Percentiles rank a stretch among this genome's conserved stretches.
Evolutionary conservation across 2,888 invertebrate genomes (phyloP).

Genomic region (Cabera pusaria): DNA sequence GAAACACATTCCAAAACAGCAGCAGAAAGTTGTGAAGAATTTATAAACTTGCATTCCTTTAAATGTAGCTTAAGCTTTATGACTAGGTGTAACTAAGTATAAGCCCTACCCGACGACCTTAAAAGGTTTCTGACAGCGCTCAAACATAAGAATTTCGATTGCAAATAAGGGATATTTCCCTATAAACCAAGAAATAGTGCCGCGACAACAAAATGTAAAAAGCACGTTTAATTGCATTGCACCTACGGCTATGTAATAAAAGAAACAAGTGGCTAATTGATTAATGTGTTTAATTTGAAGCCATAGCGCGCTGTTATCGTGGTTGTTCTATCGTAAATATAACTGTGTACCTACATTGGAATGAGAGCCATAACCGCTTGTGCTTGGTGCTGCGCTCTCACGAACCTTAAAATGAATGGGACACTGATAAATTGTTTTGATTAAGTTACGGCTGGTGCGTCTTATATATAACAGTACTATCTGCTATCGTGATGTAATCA

Average conservation of each 20-base stretch:
- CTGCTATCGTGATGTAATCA: no score
- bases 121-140: conserved; percentile 16
- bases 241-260: conserved; percentile 15
- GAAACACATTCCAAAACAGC: conserved; percentile 7
- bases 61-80: neutral
- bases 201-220: conserved; percentile 20
- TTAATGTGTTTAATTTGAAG: conserved; percentile 53
- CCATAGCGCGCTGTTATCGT: conserved; percentile 30
- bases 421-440: conserved; percentile 57
- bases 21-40: conserved; percentile 11
- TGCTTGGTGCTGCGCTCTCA: conserved; percentile 42
- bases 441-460: conserved; percentile 36
- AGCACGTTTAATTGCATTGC: conserved; percentile 37
- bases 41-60: conserved; percentile 9
- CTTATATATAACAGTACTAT: conserved; percentile 25
- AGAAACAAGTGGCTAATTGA: conserved; percentile 40
- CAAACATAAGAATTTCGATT: no score
- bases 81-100: no score
- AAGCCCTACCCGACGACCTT: conserved; percentile 8
- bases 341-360: no score
- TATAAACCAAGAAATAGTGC: conserved; percentile 14
- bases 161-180: conserved; percentile 14
- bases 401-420: conserved; percentile 45
- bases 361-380: no score
- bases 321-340: conserved; percentile 32